These are phyloP conservation scores for Nomada ruficornis DNA, from an alignment of 2,888 invertebrate genomes.

Conservation along the genomic window DNA sequence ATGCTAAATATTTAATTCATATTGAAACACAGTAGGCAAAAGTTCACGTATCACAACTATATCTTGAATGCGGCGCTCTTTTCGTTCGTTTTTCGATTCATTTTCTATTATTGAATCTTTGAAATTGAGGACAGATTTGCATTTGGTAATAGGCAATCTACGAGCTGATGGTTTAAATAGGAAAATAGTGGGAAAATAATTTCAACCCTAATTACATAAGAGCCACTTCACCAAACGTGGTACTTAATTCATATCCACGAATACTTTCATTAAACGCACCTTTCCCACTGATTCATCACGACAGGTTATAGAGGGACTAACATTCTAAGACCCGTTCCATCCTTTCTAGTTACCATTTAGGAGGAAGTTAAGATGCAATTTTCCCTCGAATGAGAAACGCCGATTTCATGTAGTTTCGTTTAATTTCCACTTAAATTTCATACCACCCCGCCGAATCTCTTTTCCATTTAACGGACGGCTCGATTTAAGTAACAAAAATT, in stretches of 20 bases:
- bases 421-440: slow-evolving; percentile 41
- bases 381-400: slow-evolving; percentile 30
- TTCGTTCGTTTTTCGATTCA: too few relatives aligned
- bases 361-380: slow-evolving; percentile 53
- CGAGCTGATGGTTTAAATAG: too few relatives aligned
- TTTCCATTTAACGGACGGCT: slow-evolving; percentile 10
- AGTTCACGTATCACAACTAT: too few relatives aligned
- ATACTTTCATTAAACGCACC: slow-evolving; percentile 4
- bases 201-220: too few relatives aligned
- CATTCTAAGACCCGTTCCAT: slow-evolving; percentile 27
- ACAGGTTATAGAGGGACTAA: slow-evolving; percentile 29
- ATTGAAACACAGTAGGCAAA: too few relatives aligned
- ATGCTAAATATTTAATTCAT: too few relatives aligned
- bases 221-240: too few relatives aligned
- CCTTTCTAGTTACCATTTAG: slow-evolving; percentile 47
- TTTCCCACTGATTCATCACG: slow-evolving; percentile 17
- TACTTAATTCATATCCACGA: neutral
- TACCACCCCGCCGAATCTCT: neutral
- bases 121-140: too few relatives aligned
- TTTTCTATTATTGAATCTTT: too few relatives aligned
- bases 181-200: too few relatives aligned
- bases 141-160: too few relatives aligned
- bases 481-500: neutral
- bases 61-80: too few relatives aligned
- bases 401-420: slow-evolving; percentile 37